Evolutionary conservation across 2,113 vertebrate species (phyloP).

Genomic region (Procavia capensis): DNA sequence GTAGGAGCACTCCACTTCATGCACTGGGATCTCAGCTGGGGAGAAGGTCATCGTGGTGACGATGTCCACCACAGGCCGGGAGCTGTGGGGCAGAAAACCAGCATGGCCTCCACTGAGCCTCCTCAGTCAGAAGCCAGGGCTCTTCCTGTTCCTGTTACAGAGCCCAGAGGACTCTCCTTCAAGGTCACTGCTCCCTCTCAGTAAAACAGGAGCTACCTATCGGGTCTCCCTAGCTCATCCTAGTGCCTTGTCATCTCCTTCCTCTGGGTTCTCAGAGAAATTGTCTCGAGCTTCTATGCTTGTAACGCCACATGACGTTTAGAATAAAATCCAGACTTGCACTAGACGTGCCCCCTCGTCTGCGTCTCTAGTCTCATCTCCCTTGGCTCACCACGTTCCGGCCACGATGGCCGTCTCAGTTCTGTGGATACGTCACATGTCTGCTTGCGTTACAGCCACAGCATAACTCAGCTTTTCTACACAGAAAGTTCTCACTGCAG

Average conservation of each 20-base stretch:
- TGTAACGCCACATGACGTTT: neutral
- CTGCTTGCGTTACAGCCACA: neutral
- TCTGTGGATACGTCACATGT: neutral
- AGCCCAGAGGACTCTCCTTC: neutral
- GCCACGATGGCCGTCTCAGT: neutral
- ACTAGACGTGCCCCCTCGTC: neutral
- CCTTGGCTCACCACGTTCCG: neutral
- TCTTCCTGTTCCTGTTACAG: neutral
- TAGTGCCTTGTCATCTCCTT: neutral
- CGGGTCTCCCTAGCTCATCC: neutral
- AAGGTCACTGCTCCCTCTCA: neutral
- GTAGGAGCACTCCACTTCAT: slow-evolving; percentile 78
- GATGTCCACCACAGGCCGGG: slow-evolving; percentile 86
- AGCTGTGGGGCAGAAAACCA: slow-evolving; percentile 77
- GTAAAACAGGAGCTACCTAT: too few species aligned
- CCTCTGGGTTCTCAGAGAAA: neutral
- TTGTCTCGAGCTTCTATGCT: neutral
- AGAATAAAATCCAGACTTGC: neutral
- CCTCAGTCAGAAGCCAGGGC: neutral
- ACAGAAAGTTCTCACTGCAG: neutral
- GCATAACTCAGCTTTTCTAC: neutral
- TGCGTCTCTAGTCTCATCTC: neutral
- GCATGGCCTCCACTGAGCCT: accelerated
- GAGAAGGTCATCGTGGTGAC: slow-evolving; percentile 80
- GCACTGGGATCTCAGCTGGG: slow-evolving; percentile 85